Base-by-base conservation (phyloP, 2,888 invertebrate genomes). In the Harpagoxenus sublaevis region DNA sequence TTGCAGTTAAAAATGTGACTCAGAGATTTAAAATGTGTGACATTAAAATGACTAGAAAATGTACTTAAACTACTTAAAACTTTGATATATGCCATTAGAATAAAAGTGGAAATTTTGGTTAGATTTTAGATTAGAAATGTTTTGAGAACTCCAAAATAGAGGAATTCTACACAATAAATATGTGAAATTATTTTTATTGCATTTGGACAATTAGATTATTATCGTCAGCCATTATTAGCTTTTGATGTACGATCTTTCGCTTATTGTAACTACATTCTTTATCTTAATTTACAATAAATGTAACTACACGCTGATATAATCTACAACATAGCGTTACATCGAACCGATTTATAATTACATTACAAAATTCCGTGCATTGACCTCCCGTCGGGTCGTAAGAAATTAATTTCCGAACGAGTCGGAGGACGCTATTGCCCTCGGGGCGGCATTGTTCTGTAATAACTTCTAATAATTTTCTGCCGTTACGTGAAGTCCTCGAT, bases 391-490 rank as follows among this genome's bases (percentile, higher is more conserved):
- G 89, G 86, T 84, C 73, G 87, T 82, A 60, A 86, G 78, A 85
- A 91, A 92, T 91, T 89, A 91, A 91, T 91, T 89, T 86, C 63
- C 55, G 84, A 84, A 86, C 83, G 63, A 84, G 60, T 73, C 68
- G 83, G 66, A 86, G 83, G 84, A 84, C 81, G 86, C 84, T 62
- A 31, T 84, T 73, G 65, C 83, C 78, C 85, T 68, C 15, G 83
- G 48, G 87, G 82, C 73, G 53, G 79, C 77, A 84, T 87, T 89
- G 88, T 87, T 88, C 86, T 39, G 85, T 86, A 83, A 88, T 91
- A 91, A 92, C 71, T 91, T 92, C 85, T 90, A 87, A 92, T 92
- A 87, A 90, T 89, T 90, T 89, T 87, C 88, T 85, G 62, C 83
- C 86, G 75, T 83, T 78, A 71, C 60, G 23, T 39, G 79, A 86